phyloP scores from a whole-genome alignment of 2,113 vertebrate genomes.

The human region DNA sequence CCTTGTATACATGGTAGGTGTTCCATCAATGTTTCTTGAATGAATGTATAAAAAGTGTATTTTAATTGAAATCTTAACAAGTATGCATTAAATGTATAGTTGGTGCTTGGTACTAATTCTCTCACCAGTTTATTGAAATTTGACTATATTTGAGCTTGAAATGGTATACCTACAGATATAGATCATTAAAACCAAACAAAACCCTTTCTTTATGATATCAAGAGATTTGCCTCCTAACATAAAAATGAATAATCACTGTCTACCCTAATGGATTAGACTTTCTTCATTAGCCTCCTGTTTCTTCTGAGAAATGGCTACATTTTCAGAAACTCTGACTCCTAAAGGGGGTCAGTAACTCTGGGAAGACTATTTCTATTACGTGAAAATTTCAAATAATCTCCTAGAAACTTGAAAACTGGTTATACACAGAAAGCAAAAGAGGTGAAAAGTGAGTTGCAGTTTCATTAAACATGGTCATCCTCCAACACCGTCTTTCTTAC shows the following conservation, averaged over 20 bases:
- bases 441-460: neutral
- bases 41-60: neutral
- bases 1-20: neutral
- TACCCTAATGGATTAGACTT: conserved; percentile 71
- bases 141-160: neutral
- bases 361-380: conserved; percentile 61
- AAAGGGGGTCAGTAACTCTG: conserved; percentile 60
- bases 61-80: neutral
- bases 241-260: conserved; percentile 78
- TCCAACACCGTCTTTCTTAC: conserved; percentile 15
- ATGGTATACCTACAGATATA: neutral
- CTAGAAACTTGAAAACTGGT: conserved; percentile 63
- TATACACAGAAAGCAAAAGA: neutral
- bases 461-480: conserved; percentile 30
- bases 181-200: conserved; percentile 39
- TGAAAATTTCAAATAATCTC: conserved; percentile 73
- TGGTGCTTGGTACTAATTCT: neutral
- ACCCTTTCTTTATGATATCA: neutral
- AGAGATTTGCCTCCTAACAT: neutral
- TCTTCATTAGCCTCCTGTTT: conserved; percentile 82
- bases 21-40: neutral
- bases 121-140: neutral
- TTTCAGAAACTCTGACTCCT: neutral
- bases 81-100: neutral
- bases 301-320: conserved; percentile 78